Evolutionary conservation across 1,140 invertebrate species (phyloP).

Genomic region (Pseudobourletiella spinata): DNA sequence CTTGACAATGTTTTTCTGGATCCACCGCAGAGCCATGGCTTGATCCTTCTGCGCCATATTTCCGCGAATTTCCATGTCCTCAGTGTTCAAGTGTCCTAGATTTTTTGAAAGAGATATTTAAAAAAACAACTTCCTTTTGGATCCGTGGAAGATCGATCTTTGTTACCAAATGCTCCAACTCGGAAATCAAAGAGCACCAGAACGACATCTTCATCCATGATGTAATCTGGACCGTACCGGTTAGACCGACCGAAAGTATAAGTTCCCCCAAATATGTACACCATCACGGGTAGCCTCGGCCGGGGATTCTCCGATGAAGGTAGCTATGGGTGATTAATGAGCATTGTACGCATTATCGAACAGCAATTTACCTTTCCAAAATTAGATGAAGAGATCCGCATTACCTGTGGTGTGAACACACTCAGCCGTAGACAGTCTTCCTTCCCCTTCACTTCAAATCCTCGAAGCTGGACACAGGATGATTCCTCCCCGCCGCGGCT

Average conservation of each 20-base stretch:
- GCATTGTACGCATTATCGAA: too few species aligned
- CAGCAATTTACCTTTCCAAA: too few species aligned
- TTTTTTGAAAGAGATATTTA: too few species aligned
- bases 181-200: background rate
- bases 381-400: too few species aligned
- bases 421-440: background rate
- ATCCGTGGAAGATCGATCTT: too few species aligned
- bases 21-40: conserved; percentile 8
- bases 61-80: background rate
- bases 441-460: background rate
- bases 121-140: too few species aligned
- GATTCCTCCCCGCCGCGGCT: background rate
- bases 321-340: too few species aligned
- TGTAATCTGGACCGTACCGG: background rate
- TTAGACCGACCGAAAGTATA: background rate
- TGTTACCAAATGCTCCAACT: background rate
- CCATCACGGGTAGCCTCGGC: background rate
- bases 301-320: too few species aligned
- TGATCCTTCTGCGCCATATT: conserved; percentile 10
- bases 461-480: background rate
- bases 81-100: background rate
- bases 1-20: background rate
- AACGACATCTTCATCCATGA: too few species aligned
- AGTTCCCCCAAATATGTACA: background rate
- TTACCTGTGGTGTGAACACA: background rate